Base-by-base conservation (phyloP, 2,113 vertebrate species). In the Trematomus loennbergii region DNA sequence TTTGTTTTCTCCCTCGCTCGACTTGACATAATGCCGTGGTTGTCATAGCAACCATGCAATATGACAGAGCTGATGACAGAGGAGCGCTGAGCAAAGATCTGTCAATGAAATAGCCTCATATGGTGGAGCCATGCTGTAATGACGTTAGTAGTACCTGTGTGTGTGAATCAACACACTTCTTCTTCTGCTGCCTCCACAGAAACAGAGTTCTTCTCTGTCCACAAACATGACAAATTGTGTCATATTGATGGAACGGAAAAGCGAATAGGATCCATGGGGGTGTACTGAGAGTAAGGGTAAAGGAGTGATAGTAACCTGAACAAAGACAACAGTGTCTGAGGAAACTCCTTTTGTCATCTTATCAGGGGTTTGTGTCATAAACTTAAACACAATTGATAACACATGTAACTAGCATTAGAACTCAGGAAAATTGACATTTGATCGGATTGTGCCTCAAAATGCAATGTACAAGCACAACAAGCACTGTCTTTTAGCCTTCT, bases 11-110 rank as follows among this genome's bases (percentile, higher is more conserved):
- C 91, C 92, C 93, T 96, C 95, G 93, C 95, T 94, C 94, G 50
- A 94, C 95, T 96, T 93, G 94, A 94, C 95, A 95, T 92, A 93
- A 78, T 94, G 92, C 92, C 4, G 25, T 25, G 16, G 96, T 98
- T 96, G 96, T 95, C 94, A 49, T 96, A 89, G 97, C 92, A 96
- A 97, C 95, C 9, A 33, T 83, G 94, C 95, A 91, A 94, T 95
- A 96, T 96, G 96, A 97, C 95, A 94, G 94, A 18, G 82, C 94
- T 91, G 89, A 94, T 96, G 95, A 97, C 95, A 97, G 96, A 97
- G 94, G 95, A 83, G 87, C 94, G 80, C 94, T 95, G 96, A 94
- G 94, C 94, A 89, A 86, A 95, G 93, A 95, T 96, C 95, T 95
- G 93, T 95, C 95, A 91, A 94, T 84, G 93, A 95, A 96, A 96